Conservation (phyloP, 2,797 vertebrate species). For the Dendrocincla tyrannina region DNA sequence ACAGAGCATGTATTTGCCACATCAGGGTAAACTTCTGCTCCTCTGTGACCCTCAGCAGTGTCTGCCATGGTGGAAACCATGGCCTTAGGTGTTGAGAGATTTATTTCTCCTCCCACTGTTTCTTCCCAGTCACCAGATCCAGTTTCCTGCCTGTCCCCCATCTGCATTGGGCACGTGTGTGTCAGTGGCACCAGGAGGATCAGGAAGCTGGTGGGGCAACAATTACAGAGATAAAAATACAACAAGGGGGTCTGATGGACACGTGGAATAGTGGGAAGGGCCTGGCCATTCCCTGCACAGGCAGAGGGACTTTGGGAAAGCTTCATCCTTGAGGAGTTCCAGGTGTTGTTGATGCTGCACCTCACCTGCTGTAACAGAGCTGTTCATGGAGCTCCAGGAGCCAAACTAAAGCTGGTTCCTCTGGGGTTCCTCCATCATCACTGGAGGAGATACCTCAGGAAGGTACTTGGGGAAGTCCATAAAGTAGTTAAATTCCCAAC, state of each 20-base stretch:
- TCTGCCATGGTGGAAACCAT: background rate
- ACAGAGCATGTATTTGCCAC: background rate
- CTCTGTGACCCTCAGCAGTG: background rate
- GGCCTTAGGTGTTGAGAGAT: background rate
- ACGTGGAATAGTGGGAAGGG: accelerated
- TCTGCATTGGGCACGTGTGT: accelerated
- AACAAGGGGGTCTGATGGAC: background rate
- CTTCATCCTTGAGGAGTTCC: background rate
- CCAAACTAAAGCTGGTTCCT: background rate
- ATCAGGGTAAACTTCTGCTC: background rate
- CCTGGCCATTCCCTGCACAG: background rate
- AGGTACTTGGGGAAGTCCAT: background rate
- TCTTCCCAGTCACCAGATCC: background rate
- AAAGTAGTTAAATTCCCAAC: background rate
- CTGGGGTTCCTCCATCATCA: background rate
- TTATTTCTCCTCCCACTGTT: background rate
- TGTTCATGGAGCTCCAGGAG: background rate
- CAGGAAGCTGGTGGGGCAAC: background rate
- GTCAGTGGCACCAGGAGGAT: accelerated
- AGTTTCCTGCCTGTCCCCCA: background rate
- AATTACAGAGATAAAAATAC: background rate
- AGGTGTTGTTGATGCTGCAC: background rate
- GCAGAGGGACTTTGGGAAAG: background rate
- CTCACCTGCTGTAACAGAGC: background rate
- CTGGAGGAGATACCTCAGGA: background rate